Conservation (phyloP, 2,113 vertebrate species). For the Panthera uncia region DNA sequence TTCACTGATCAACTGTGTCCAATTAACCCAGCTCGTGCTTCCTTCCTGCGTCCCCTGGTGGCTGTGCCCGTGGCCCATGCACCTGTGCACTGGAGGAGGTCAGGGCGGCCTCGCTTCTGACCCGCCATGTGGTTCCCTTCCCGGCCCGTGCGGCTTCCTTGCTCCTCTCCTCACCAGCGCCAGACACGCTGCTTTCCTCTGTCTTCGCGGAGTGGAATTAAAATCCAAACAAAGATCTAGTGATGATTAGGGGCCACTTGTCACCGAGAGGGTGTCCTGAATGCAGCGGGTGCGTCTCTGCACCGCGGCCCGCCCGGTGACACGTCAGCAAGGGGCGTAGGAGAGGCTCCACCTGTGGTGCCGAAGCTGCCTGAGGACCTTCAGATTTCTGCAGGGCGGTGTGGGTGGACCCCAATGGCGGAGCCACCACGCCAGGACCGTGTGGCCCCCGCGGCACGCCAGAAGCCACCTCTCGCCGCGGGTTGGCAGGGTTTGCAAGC, state of each 20-base stretch:
- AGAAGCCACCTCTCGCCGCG: neutral
- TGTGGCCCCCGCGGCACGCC: neutral
- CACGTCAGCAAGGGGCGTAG: too few relatives aligned
- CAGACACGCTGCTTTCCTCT: rapidly evolving
- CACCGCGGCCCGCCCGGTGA: rapidly evolving
- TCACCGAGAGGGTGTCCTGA: rapidly evolving
- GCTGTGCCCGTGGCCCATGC: too few relatives aligned
- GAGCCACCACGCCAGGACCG: neutral
- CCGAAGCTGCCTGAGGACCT: rapidly evolving
- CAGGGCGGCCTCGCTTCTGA: rapidly evolving
- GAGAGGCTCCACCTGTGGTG: rapidly evolving
- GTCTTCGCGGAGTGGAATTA: neutral
- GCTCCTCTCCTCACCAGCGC: neutral
- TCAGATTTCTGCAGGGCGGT: neutral
- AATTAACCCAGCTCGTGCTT: neutral
- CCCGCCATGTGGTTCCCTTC: neutral
- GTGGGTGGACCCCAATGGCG: rapidly evolving
- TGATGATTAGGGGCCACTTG: neutral
- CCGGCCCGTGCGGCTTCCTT: rapidly evolving
- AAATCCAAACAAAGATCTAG: neutral
- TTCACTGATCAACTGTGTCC: rapidly evolving
- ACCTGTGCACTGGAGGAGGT: too few relatives aligned
- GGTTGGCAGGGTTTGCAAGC: neutral
- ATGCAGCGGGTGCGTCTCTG: rapidly evolving
- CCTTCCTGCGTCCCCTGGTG: rapidly evolving